These are phyloP conservation scores for Agriopis leucophaearia DNA, from an alignment of 2,888 invertebrate genomes.

Conservation along the genomic window DNA sequence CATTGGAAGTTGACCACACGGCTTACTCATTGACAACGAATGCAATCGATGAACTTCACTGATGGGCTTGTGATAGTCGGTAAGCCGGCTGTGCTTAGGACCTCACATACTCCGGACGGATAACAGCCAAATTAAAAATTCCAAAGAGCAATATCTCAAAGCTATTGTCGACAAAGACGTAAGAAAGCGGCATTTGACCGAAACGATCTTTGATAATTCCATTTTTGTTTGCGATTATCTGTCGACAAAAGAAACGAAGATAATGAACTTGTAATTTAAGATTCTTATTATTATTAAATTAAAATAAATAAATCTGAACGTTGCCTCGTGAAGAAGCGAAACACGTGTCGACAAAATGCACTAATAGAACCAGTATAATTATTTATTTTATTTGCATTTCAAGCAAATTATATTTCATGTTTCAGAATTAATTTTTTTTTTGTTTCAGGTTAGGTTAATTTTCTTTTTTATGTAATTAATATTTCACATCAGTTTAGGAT, in stretches of 20 bases:
- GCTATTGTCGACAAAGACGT: conserved; percentile 30
- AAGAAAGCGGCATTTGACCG: conserved; percentile 24
- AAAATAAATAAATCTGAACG: too few species aligned
- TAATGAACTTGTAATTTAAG: conserved; percentile 4
- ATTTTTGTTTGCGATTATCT: conserved; percentile 19
- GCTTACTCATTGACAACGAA: neutral
- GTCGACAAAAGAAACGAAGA: neutral
- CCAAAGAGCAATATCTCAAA: conserved; percentile 36
- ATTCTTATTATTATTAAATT: neutral
- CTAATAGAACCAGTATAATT: too few species aligned
- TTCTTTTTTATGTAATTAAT: too few species aligned
- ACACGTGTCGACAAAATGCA: too few species aligned
- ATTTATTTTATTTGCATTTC: too few species aligned
- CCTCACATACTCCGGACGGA: conserved; percentile 21
- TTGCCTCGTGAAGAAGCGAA: too few species aligned
- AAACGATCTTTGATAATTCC: conserved; percentile 24
- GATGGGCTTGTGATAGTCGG: neutral
- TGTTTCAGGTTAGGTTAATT: too few species aligned
- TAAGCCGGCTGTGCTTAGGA: conserved; percentile 9
- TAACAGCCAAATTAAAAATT: conserved; percentile 46
- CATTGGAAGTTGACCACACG: too few species aligned
- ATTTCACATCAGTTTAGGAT: too few species aligned
- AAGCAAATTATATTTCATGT: too few species aligned
- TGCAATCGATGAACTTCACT: neutral
- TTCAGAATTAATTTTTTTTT: too few species aligned